phyloP scores from a whole-genome alignment of 2,797 vertebrate genomes.

The Schizopygopsis pylzovi region DNA sequence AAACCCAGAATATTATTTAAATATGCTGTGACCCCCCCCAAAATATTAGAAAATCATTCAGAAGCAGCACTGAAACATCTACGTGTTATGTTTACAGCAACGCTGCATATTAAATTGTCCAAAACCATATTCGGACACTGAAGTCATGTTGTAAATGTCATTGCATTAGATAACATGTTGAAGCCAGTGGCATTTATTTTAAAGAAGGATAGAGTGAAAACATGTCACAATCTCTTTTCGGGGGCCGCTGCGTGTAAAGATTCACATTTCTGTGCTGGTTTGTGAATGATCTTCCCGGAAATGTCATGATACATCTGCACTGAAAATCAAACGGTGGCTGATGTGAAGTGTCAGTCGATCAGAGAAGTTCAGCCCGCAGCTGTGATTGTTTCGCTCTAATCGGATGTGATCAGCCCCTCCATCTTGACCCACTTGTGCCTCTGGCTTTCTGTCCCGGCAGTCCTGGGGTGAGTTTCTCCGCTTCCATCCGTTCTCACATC shows the following conservation, averaged over 20 bases:
- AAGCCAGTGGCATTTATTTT: background rate
- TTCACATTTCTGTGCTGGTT: background rate
- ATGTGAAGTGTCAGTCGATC: slow-evolving; percentile 46
- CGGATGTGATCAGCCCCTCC: slow-evolving; percentile 38
- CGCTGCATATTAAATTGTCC: background rate
- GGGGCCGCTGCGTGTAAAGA: background rate
- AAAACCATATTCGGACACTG: background rate
- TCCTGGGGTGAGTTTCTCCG: slow-evolving; percentile 23
- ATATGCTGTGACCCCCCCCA: background rate
- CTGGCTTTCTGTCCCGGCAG: slow-evolving; percentile 6
- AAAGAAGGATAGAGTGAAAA: background rate
- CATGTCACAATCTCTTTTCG: background rate
- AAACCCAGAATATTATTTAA: slow-evolving; percentile 5
- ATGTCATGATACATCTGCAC: slow-evolving; percentile 32
- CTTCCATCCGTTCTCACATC: slow-evolving; percentile 18
- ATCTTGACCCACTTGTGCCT: slow-evolving; percentile 49
- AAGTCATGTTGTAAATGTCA: background rate
- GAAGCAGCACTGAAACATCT: background rate
- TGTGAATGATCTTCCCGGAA: slow-evolving; percentile 30
- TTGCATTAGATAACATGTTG: background rate
- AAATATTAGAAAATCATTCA: background rate
- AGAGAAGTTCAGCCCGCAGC: slow-evolving; percentile 27
- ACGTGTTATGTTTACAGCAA: background rate
- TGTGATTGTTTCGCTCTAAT: slow-evolving; percentile 33
- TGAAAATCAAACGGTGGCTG: slow-evolving; percentile 21